A percentile compares a stretch with the other conserved stretches of the same genome.
Evolutionary conservation across 1,140 invertebrate species (phyloP).

Genomic region (Papilio aristodemus): DNA sequence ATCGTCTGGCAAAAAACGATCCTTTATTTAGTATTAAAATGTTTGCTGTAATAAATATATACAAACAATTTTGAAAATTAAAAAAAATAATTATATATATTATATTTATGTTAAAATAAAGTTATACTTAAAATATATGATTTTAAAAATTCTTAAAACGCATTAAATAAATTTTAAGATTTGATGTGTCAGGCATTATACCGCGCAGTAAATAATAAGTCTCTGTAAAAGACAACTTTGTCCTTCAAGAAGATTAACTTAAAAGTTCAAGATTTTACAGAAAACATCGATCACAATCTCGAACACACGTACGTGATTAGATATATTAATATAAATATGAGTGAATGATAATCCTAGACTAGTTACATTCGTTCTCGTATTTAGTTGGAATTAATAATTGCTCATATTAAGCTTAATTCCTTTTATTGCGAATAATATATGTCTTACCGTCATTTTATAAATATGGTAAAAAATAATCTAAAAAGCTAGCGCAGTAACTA

Average conservation of each 20-base stretch:
- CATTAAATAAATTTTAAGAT: neutral
- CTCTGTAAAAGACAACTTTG: neutral
- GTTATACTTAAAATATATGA: too few species aligned
- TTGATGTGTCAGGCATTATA: neutral
- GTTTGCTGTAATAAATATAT: too few species aligned
- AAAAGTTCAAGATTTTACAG: neutral
- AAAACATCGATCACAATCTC: slow-evolving; percentile 5
- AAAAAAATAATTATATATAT: too few species aligned
- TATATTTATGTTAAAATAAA: too few species aligned
- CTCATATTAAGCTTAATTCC: too few species aligned
- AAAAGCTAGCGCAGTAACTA: too few species aligned
- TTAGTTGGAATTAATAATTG: too few species aligned
- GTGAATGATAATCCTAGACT: neutral
- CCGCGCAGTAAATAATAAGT: neutral
- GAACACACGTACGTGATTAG: neutral
- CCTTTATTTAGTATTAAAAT: neutral
- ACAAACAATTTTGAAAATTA: too few species aligned
- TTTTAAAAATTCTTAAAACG: too few species aligned
- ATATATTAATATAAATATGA: slow-evolving; percentile 3
- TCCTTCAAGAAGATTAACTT: neutral
- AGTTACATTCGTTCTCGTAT: neutral
- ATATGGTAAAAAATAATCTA: too few species aligned
- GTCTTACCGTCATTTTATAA: too few species aligned
- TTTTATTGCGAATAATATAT: too few species aligned
- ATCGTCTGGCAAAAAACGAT: neutral